Conservation (phyloP, 2,888 invertebrate genomes). For the Diadegma fenestrale region DNA sequence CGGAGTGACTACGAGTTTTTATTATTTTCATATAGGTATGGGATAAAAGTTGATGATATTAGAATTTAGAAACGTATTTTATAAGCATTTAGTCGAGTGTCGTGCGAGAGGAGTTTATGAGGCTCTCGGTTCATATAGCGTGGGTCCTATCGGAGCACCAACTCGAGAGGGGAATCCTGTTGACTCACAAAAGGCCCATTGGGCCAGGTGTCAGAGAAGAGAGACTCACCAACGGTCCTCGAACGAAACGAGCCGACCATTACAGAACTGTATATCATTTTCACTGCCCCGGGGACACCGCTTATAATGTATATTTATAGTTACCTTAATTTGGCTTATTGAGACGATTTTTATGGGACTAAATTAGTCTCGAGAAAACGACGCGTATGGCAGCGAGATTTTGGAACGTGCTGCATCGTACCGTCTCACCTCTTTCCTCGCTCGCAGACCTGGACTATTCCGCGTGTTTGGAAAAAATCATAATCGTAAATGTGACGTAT, state of each 20-base stretch:
- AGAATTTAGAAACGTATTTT: slow-evolving; percentile 77
- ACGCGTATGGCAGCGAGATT: slow-evolving; percentile 20
- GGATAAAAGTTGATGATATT: slow-evolving; percentile 39
- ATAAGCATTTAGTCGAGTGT: slow-evolving; percentile 80
- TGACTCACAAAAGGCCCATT: slow-evolving; percentile 77
- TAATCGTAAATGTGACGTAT: no score
- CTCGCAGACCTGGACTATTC: no score
- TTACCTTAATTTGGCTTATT: slow-evolving; percentile 81
- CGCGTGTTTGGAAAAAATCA: no score
- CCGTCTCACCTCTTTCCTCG: slow-evolving; percentile 18
- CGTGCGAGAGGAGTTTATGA: slow-evolving; percentile 80
- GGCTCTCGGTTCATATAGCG: slow-evolving; percentile 64
- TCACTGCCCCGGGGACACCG: slow-evolving; percentile 74
- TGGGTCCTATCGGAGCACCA: slow-evolving; percentile 60
- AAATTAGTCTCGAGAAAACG: slow-evolving; percentile 74
- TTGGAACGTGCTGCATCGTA: background rate
- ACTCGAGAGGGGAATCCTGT: slow-evolving; percentile 71
- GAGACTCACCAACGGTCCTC: slow-evolving; percentile 71
- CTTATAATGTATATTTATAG: slow-evolving; percentile 78
- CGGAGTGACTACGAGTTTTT: slow-evolving; percentile 24
- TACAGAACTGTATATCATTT: slow-evolving; percentile 84
- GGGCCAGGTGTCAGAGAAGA: slow-evolving; percentile 81
- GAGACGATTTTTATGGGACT: slow-evolving; percentile 79
- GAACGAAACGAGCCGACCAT: slow-evolving; percentile 77
- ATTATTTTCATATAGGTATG: background rate